Conservation (phyloP, 2,113 vertebrate genomes). For the Lynx canadensis region DNA sequence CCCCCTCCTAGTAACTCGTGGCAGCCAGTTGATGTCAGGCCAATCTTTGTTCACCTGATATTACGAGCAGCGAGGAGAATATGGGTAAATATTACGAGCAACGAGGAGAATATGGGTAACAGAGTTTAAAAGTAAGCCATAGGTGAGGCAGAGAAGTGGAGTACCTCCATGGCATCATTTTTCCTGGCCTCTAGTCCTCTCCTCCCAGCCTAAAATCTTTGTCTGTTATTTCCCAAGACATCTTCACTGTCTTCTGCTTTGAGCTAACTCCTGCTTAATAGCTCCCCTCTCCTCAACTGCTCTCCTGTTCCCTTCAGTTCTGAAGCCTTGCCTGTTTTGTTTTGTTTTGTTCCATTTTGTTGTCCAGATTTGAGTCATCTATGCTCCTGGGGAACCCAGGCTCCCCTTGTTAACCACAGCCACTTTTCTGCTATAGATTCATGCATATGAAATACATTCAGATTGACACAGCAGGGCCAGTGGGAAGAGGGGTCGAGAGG, state of each 20-base stretch:
- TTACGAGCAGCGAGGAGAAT: not conserved
- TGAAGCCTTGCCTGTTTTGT: not conserved
- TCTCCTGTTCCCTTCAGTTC: constrained; percentile 38
- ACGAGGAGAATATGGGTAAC: not conserved
- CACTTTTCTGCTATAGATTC: not conserved
- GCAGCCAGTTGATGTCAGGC: not conserved
- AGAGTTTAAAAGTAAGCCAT: not conserved
- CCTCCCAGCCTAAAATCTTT: not conserved
- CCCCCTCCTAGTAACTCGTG: not conserved
- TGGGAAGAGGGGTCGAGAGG: not conserved
- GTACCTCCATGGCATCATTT: not conserved
- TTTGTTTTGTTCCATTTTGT: not conserved
- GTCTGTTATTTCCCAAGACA: not conserved
- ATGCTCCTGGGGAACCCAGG: not conserved
- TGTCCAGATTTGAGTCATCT: not conserved
- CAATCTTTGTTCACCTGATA: not conserved
- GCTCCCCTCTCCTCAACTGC: not conserved
- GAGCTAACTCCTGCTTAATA: not conserved
- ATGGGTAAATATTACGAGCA: not conserved
- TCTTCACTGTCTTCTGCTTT: not conserved
- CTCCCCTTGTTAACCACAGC: not conserved
- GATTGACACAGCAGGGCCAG: not conserved
- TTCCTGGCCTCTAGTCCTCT: not conserved
- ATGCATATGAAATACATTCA: not conserved
- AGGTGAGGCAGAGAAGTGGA: not conserved